These are phyloP conservation scores for Nomada ruficornis DNA, from an alignment of 2,888 invertebrate genomes.

Conservation along the genomic window DNA sequence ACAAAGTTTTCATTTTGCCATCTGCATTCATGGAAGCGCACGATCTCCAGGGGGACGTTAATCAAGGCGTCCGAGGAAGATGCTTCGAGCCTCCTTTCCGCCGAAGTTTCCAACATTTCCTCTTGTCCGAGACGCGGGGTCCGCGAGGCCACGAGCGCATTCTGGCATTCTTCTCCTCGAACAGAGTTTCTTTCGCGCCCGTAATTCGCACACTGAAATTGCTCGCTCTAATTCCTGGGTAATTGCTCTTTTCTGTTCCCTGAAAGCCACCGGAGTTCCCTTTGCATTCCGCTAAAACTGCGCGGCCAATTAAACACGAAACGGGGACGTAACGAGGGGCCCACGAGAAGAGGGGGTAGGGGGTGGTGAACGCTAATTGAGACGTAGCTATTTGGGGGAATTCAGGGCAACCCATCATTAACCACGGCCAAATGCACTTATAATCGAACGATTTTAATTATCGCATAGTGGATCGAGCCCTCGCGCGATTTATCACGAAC, in stretches of 20 bases:
- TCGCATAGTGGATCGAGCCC: conserved; percentile 35
- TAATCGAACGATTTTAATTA: conserved; percentile 76
- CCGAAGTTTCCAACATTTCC: conserved; percentile 54
- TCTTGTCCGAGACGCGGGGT: conserved; percentile 29
- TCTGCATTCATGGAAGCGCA: conserved; percentile 53
- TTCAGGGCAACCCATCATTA: conserved; percentile 72
- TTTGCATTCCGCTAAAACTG: conserved; percentile 77
- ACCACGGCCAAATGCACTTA: conserved; percentile 69
- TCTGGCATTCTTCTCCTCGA: conserved; percentile 49
- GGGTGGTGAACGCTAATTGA: conserved; percentile 78
- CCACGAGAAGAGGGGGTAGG: conserved; percentile 59
- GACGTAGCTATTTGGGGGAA: conserved; percentile 80
- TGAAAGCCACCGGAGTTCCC: conserved; percentile 55
- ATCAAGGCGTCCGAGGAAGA: conserved; percentile 20
- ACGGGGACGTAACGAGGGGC: neutral
- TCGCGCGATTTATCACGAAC: conserved; percentile 66
- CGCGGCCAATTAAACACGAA: conserved; percentile 77
- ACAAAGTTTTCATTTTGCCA: conserved; percentile 50
- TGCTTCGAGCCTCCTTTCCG: conserved; percentile 9
- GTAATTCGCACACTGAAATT: conserved; percentile 78
- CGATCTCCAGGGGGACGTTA: conserved; percentile 44
- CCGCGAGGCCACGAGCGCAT: conserved; percentile 12
- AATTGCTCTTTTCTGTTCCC: conserved; percentile 79
- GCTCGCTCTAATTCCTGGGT: conserved; percentile 80
- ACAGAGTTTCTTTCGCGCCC: conserved; percentile 66